Evolutionary conservation across 1,140 invertebrate species (phyloP), one percentile per base, ranked within the genome.

Genomic region (Cecropterus lyciades): DNA sequence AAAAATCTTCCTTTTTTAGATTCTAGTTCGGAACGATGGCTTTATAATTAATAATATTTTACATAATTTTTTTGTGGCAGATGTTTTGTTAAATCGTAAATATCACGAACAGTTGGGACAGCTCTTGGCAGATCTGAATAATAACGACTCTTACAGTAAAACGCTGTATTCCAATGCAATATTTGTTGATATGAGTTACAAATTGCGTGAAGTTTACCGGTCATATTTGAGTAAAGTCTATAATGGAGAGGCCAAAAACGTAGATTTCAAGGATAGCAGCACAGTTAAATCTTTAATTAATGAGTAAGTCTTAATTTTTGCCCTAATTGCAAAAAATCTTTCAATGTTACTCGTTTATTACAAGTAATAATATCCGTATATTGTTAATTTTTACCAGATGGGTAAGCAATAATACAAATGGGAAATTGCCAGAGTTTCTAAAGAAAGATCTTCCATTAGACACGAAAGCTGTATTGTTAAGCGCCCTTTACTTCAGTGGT

Each of bases 401-500:
- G 96, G 95, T 97, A 0, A 89, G 88, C 0, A 79, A 93, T 10
- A 93, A 94, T 59, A 97, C 96, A 0, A 84, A 93, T 37, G 93
- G 93, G 1, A 95, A 95, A 84, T 97, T 97, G 43, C 77, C 91
- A 1, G 85, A 93, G 24, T 93, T 97, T 48, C 68, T 97, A 0
- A 77, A 82, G 11, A 76, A 93, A 1, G 67, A 83, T 0, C 94
- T 94, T 1, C 81, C 92, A 13, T 68, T 86, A 0, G 53, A 75
- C 0, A 97, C 96, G 0, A 93, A 89, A 52, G 86, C 96, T 5
- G 93, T 96, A 15, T 87, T 97, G 20, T 91, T 95, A 7, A 97
- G 95, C 74, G 96, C 96, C 0, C 88, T 97, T 0, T 97, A 97
- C 71, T 98, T 97, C 70, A 96, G 94, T 71, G 96, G 95, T 3